Evolutionary conservation across 2,888 invertebrate species (phyloP).

Genomic region (Cerceris ruficornis): DNA sequence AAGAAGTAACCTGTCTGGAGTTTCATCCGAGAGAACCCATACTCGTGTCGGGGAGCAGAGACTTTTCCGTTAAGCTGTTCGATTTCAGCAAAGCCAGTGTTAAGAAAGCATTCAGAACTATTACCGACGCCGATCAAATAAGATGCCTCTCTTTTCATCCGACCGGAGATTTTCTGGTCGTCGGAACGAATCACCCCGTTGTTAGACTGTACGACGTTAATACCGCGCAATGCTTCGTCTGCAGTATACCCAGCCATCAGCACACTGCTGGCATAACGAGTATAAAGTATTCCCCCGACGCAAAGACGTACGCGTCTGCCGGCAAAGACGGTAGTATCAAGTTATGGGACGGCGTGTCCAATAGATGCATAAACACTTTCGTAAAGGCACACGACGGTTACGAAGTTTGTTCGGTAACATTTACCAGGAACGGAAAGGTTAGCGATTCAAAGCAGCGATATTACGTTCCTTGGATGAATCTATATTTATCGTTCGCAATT

Average conservation of each 20-base stretch:
- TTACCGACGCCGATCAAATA: slow-evolving; percentile 96
- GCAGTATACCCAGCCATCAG: slow-evolving; percentile 93
- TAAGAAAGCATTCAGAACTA: slow-evolving; percentile 98
- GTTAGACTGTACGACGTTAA: slow-evolving; percentile 96
- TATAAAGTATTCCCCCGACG: slow-evolving; percentile 89
- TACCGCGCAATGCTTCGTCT: slow-evolving; percentile 97
- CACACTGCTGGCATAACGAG: slow-evolving; percentile 90
- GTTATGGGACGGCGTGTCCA: slow-evolving; percentile 98
- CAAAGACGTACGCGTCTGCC: slow-evolving; percentile 90
- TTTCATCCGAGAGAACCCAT: slow-evolving; percentile 98
- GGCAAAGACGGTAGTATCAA: slow-evolving; percentile 97
- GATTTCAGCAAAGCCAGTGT: slow-evolving; percentile 99
- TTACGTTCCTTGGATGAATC: not conserved
- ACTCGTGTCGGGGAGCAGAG: slow-evolving; percentile 96
- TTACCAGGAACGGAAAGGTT: slow-evolving; percentile 98
- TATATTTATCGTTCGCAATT: not conserved
- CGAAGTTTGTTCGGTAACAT: slow-evolving; percentile 96
- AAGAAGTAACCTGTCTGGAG: slow-evolving; percentile 97
- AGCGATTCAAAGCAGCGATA: slow-evolving; percentile 9
- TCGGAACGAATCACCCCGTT: slow-evolving; percentile 95
- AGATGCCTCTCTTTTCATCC: slow-evolving; percentile 97
- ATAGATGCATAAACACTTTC: slow-evolving; percentile 96
- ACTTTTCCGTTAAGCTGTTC: slow-evolving; percentile 97
- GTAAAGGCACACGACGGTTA: slow-evolving; percentile 96
- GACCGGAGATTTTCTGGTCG: slow-evolving; percentile 95